A percentile compares a stretch with the other conserved stretches of the same genome.
phyloP scores from a whole-genome alignment of 2,797 vertebrate genomes.

The Poeciliopsis infans region DNA sequence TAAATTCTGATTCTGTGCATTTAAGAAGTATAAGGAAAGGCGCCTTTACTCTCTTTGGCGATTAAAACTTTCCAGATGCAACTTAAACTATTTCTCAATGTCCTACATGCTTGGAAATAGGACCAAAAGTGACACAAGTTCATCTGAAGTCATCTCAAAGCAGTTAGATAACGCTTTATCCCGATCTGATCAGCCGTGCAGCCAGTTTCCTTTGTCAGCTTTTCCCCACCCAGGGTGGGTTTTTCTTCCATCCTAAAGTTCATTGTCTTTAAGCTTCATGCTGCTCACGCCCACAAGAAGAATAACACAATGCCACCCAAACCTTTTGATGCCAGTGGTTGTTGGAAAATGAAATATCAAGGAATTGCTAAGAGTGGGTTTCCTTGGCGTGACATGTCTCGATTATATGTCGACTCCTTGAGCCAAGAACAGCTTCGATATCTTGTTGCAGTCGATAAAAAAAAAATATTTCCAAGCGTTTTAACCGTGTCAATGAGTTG shows the following conservation, averaged over 20 bases:
- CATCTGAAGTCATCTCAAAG: neutral
- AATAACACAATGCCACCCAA: slow-evolving; percentile 32
- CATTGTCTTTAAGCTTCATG: slow-evolving; percentile 35
- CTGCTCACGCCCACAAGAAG: slow-evolving; percentile 41
- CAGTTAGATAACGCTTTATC: slow-evolving; percentile 7
- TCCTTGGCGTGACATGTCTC: slow-evolving; percentile 16
- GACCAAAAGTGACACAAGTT: slow-evolving; percentile 3
- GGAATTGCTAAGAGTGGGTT: slow-evolving; percentile 25
- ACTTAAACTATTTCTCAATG: neutral
- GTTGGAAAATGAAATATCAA: slow-evolving; percentile 52
- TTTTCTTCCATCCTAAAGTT: slow-evolving; percentile 46
- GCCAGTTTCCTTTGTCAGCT: slow-evolving; percentile 31
- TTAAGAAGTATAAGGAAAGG: neutral
- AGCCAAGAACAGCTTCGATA: slow-evolving; percentile 9
- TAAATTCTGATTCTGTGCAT: neutral
- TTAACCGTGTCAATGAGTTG: neutral
- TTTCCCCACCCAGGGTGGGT: slow-evolving; percentile 36
- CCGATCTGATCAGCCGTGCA: slow-evolving; percentile 22
- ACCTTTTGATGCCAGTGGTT: slow-evolving; percentile 20
- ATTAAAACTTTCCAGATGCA: neutral
- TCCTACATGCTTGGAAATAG: neutral
- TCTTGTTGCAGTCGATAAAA: slow-evolving; percentile 12
- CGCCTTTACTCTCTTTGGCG: neutral
- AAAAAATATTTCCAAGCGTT: neutral
- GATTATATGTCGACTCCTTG: slow-evolving; percentile 19